Base-by-base conservation (phyloP, 2,888 invertebrate genomes). In the Liopterus haemorrhoidalis region DNA sequence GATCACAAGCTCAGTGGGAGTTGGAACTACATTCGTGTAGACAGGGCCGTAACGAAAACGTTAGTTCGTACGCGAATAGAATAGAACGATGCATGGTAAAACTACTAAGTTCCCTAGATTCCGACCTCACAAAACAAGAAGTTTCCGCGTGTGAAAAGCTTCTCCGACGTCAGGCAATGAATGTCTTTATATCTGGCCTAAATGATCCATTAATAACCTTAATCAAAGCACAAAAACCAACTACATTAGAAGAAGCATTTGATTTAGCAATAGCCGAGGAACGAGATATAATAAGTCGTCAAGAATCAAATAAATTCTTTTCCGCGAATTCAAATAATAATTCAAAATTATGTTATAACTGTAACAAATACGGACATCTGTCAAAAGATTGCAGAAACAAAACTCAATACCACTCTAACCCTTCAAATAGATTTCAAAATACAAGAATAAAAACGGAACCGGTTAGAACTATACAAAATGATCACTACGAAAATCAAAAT, bases 191-290 rank as follows among this genome's bases (percentile, higher is more conserved):
- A 2, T 44, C 41, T 41, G 49, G 52, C 3, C 38, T 54, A 21
- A 31, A 36, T 14, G 42, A 31, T 25, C 49, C 52, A 24, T 27
- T 54, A 1, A 28, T 37, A 4, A 43, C 49, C 18, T 46, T 49
- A 14, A 48, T 51, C 5, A 49, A 52, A 38, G 46, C 49, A 8
- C 52, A 48, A 41, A 52, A 21, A 45, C 49, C 48, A 2, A 21
- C 8, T 5, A 36, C 31, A 2, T 25, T 53, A 6, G 48, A 43
- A 37, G 49, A 53, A 6, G 51, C 51, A 3, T 32, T 51, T 4
- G 48, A 53, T 40, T 45, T 42, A 5, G 51, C 50, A 4, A 31
- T 37, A 28, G 51, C 51, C 1, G 51, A 52, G 35, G 51, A 50
- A 48, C 22, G 30, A 2, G 47, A 45, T 20, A 37, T 31, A 19